Base-by-base conservation (phyloP, 2,797 vertebrate genomes). In the Lophotriccus pileatus region DNA sequence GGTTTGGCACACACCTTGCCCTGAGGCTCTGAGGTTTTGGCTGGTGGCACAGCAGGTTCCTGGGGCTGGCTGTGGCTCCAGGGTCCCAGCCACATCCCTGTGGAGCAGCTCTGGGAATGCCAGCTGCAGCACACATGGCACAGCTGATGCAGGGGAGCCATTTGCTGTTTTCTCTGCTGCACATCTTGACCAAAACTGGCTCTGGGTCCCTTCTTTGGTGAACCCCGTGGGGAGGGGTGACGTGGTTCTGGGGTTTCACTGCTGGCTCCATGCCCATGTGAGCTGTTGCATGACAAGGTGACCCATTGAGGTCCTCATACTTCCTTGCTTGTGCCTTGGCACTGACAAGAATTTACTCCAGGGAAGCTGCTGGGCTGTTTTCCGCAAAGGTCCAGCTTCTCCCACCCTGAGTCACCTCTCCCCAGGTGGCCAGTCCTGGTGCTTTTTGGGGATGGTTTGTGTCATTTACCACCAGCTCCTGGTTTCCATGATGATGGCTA, bases 1-100 rank as follows among this genome's bases (percentile, higher is more conserved):
- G 15, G 3, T 27, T 66, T 27, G n/a, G 30, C n/a, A 21, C 4
- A 23, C 15, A 10, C 22, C 28, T 56, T 53, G 36, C 30, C 24
- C 41, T 58, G 59, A 64, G 39, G 52, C 37, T 49, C 53, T 3
- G 21, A 25, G 34, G 9, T 25, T 16, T 43, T 28, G 49, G 68
- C 6, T 68, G 82, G 37, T 44, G 58, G 16, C 18, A 6, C 37
- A 43, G 50, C 55, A 56, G 84, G 43, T 53, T 83, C n/a, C 50
- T 2, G 4, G 30, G 32, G 22, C n/a, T 3, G 3, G 53, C 0
- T 0, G 12, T 25, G 72, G 63, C 73, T 20, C 2, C 2, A 18
- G 53, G 41, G 24, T 1, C 7, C 16, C 34, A 32, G 47, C 8
- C 20, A 23, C 24, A 27, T 44, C 28, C 37, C n/a, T 10, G 43